Evolutionary conservation across 1,140 invertebrate genomes (phyloP).

Genomic region (Drosophila kurseongensis): DNA sequence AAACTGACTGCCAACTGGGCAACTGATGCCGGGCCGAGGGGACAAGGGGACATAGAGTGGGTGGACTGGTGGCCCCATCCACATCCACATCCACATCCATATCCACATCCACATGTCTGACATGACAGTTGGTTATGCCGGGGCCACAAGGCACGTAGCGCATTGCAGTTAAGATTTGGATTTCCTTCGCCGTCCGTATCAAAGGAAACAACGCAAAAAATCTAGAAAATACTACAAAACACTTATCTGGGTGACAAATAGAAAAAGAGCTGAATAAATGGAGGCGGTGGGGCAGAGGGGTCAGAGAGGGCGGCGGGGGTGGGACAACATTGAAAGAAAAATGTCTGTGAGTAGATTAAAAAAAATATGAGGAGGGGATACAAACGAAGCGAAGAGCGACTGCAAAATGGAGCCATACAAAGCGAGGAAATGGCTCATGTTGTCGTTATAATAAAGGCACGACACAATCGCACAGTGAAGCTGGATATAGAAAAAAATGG

Average conservation of each 20-base stretch:
- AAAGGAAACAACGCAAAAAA: constrained; percentile 56
- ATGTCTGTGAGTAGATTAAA: constrained; percentile 79
- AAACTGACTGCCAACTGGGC: constrained; percentile 28
- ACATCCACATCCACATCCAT: not conserved
- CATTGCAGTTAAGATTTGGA: constrained; percentile 81
- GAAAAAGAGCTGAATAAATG: constrained; percentile 53
- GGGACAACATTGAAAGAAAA: constrained; percentile 71
- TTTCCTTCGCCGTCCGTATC: constrained; percentile 66
- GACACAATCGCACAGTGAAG: constrained; percentile 27
- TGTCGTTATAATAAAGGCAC: constrained; percentile 74
- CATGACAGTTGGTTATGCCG: constrained; percentile 71
- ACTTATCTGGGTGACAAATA: constrained; percentile 82
- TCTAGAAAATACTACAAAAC: constrained; percentile 79
- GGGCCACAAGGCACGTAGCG: constrained; percentile 74
- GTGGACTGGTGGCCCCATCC: constrained; percentile 7
- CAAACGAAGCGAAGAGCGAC: constrained; percentile 34
- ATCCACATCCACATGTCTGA: constrained; percentile 50
- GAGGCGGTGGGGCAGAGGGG: not conserved
- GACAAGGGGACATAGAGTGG: not conserved
- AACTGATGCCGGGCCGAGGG: not conserved
- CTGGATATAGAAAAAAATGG: not conserved
- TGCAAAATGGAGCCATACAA: constrained; percentile 66
- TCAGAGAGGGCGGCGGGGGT: constrained; percentile 8
- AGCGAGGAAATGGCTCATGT: constrained; percentile 69
- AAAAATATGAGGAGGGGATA: constrained; percentile 39